These are phyloP conservation scores for Pristionchus maxplancki DNA, from an alignment of 2,888 invertebrate genomes.

Conservation along the genomic window DNA sequence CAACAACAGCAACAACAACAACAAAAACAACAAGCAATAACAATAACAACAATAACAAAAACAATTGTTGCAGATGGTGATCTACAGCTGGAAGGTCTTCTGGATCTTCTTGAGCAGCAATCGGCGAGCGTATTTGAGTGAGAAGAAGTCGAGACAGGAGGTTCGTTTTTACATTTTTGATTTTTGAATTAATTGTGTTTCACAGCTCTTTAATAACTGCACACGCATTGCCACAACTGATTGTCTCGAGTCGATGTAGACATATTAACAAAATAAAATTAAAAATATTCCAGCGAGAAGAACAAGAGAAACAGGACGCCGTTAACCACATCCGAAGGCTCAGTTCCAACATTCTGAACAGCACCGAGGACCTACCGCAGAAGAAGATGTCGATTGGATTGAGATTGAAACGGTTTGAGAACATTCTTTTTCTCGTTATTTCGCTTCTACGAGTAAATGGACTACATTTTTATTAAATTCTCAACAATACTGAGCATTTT, in stretches of 20 bases:
- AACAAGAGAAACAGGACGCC: neutral
- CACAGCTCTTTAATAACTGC: no score
- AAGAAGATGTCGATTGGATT: constrained; percentile 11
- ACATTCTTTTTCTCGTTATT: no score
- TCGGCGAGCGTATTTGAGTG: constrained; percentile 62
- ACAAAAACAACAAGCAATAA: no score
- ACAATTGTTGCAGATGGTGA: constrained; percentile 55
- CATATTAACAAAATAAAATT: neutral
- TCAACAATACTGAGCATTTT: no score
- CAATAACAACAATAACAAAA: neutral
- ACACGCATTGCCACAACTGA: no score
- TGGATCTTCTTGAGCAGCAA: constrained; percentile 72
- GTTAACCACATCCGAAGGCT: constrained; percentile 6
- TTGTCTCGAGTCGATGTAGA: no score
- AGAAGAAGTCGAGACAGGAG: constrained; percentile 63
- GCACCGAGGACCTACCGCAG: neutral
- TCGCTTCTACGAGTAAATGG: no score
- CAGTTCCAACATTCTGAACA: neutral
- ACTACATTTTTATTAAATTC: no score
- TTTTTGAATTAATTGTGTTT: no score
- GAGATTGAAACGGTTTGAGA: neutral
- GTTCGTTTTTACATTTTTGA: no score
- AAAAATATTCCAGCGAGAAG: constrained; percentile 10
- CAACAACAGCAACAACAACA: no score
- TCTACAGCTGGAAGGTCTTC: constrained; percentile 63